Base-by-base conservation (phyloP, 2,113 vertebrate species). In the Sceloporus undulatus region DNA sequence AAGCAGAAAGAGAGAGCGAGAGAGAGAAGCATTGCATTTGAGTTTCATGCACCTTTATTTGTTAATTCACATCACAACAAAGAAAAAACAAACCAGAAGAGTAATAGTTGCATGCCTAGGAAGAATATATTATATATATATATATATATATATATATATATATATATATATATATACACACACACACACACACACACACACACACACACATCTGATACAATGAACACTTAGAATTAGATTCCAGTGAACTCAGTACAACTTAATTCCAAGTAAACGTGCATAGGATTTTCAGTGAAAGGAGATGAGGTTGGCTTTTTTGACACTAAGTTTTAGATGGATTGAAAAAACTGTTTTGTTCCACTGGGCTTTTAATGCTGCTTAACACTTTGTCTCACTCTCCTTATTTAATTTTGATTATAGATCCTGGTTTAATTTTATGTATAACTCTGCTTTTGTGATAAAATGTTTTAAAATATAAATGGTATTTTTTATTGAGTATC, bases 21-120 rank as follows among this genome's bases (percentile, higher is more conserved):
- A 25, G 13, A 87, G 85, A 89, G 38, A 27, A 87, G 10, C 1
- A 13, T 25, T 3, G 75, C 48, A 23, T 42, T 85, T 90, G 13
- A 74, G 5, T 87, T 84, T 85, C 88, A 91, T 82, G 25, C 29
- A 90, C 2, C 75, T 3, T 0, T 40, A 29, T n/a, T 91, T 89
- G 7, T 54, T 87, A 93, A 87, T 91, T 88, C 54, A 42, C 1
- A 56, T 16, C 84, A 42, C 88, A 0, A 79, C 74, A 23, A n/a
- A 62, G 3, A 1, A 14, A 34, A 62, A 14, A 62, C 38, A 23
- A 68, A 48, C 29, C 73, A 52, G 25, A 78, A 68, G 25, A 40
- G 25, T 62, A 42, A 23, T 52, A 21, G 9, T 23, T 34, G 23
- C 7, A 48, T n/a, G 16, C 38, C 59, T 27, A 3, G n/a, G 25